Evolutionary conservation across 2,113 vertebrate genomes (phyloP).

Genomic region (Lepidothrix coronata): DNA sequence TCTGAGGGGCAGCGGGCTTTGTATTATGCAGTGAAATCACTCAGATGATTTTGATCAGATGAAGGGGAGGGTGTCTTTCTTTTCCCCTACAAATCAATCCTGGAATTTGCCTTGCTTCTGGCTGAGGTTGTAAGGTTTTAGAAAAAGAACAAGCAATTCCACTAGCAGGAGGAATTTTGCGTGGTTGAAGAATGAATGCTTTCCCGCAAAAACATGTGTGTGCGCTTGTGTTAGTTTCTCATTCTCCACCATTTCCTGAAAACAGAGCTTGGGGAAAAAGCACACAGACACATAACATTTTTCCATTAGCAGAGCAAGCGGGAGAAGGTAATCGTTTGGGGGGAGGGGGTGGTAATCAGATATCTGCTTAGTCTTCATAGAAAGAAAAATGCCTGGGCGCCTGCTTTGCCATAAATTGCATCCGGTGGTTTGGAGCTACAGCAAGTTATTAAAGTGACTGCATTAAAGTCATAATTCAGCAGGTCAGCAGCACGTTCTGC

Average conservation of each 20-base stretch:
- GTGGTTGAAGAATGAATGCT: neutral
- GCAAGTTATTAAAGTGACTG: constrained; percentile 65
- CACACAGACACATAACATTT: constrained; percentile 55
- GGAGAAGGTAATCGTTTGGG: constrained; percentile 47
- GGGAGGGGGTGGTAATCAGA: constrained; percentile 57
- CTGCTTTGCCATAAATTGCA: constrained; percentile 66
- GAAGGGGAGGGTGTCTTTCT: neutral
- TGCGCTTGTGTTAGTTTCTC: neutral
- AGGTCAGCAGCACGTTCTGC: constrained; percentile 23
- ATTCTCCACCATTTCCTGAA: constrained; percentile 68
- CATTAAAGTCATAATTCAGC: constrained; percentile 64
- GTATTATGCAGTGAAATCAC: neutral
- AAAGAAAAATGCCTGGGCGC: constrained; percentile 65
- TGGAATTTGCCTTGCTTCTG: neutral
- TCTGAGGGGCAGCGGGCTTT: neutral
- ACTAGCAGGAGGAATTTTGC: neutral
- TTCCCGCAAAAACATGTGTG: neutral
- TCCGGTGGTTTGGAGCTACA: constrained; percentile 64
- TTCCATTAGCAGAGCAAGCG: constrained; percentile 65
- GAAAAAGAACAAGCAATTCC: neutral
- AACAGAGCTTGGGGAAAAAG: constrained; percentile 53
- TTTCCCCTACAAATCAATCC: neutral
- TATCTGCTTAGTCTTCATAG: constrained; percentile 67
- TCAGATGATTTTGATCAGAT: neutral
- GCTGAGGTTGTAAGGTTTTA: neutral